A percentile compares a stretch with the other conserved stretches of the same genome.
Evolutionary conservation across 2,888 invertebrate genomes (phyloP).

Genomic region (Hermodice carunculata): DNA sequence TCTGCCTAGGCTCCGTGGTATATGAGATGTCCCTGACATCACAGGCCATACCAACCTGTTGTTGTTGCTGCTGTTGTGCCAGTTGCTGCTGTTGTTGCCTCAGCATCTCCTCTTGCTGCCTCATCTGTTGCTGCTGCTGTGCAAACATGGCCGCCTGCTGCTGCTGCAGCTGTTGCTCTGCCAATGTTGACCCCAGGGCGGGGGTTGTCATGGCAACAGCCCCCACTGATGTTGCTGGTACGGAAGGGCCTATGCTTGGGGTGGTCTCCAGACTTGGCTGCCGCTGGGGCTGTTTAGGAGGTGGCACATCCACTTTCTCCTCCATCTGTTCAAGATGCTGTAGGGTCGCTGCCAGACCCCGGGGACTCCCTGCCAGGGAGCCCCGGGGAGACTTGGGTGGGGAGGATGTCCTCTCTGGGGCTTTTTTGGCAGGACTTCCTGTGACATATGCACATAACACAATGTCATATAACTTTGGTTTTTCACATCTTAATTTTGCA

Average conservation of each 20-base stretch:
- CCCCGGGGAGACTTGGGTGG: conserved; percentile 1
- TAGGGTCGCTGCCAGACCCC: conserved; percentile 9
- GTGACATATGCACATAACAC: no score
- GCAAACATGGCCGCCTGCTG: conserved; percentile 4
- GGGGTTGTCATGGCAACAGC: not conserved
- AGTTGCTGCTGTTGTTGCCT: conserved; percentile 13
- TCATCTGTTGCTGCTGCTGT: not conserved
- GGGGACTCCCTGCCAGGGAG: conserved; percentile 17
- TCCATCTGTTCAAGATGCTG: conserved; percentile 31
- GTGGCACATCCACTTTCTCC: conserved; percentile 35
- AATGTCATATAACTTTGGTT: no score
- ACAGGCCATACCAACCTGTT: not conserved
- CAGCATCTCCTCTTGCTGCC: conserved; percentile 16
- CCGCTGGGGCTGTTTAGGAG: conserved; percentile 38
- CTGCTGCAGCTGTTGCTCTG: conserved; percentile 20
- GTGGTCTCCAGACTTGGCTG: conserved; percentile 24
- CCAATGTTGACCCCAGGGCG: not conserved
- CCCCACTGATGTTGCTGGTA: not conserved
- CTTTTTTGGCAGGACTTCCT: no score
- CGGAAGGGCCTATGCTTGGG: not conserved
- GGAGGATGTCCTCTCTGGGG: no score
- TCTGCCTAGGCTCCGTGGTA: not conserved
- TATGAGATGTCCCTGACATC: not conserved
- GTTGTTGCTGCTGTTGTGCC: conserved; percentile 14
- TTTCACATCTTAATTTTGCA: no score